phyloP scores from a whole-genome alignment of 2,113 vertebrate species.

The Gasterosteus nipponicus region DNA sequence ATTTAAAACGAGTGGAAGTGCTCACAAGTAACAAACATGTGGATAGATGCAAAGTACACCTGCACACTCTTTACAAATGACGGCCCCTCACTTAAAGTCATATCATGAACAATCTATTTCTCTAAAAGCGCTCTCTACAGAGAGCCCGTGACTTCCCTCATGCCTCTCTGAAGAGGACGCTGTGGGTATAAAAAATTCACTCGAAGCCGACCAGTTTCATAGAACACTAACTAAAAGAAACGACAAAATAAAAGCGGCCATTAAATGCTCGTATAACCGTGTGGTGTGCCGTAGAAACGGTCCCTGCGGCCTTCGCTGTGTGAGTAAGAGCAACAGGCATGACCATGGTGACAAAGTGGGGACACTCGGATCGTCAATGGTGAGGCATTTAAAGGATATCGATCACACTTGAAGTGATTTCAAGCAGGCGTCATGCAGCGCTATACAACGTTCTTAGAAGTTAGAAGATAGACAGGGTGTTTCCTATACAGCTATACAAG shows the following conservation, averaged over 20 bases:
- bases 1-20: background rate
- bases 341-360: background rate
- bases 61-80: background rate
- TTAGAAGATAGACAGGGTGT: background rate
- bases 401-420: background rate
- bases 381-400: conserved; percentile 4
- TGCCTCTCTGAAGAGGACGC: background rate
- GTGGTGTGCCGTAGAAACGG: conserved; percentile 5
- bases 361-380: background rate
- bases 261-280: conserved; percentile 13
- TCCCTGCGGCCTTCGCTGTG: background rate
- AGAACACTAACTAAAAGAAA: conserved; percentile 18
- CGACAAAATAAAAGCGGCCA: conserved; percentile 15
- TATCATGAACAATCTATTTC: background rate
- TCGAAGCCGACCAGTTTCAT: conserved; percentile 14
- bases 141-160: conserved; percentile 3
- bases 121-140: background rate
- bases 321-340: background rate
- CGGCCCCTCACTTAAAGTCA: background rate
- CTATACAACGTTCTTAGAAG: background rate
- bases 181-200: background rate
- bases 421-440: background rate
- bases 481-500: no score
- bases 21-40: background rate
- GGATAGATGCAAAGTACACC: background rate